Evolutionary conservation across 2,888 invertebrate species (phyloP), one percentile per base, ranked within the genome.

Genomic region (Linnaemya vulpina): DNA sequence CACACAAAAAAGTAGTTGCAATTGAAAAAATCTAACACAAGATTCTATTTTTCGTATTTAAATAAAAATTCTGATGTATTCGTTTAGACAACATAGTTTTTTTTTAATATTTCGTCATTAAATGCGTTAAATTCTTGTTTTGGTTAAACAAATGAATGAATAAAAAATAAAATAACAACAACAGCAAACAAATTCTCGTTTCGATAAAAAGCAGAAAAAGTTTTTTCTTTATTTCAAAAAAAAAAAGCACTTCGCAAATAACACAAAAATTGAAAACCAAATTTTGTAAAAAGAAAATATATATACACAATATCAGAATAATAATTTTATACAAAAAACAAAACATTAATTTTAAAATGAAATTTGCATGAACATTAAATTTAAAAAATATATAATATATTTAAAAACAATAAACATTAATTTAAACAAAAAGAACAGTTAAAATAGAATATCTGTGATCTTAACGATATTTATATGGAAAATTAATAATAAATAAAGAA

Each of bases 391-490:
- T 13, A 40, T 67, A 62, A 35, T 53, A 46, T 63, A 77, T 38
- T 49, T 51, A 20, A 1, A 62, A 17, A 70, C 77, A 73, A 67
- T 51, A 20, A 79, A 46, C 53, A 17, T 17, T 35, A 73, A 71
- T 38, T 68, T 35, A 83, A 78, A 70, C 46, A 53, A 67, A 86
- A 80, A 84, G 78, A 82, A 87, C 82, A 88, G 87, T 84, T 89
- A 88, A 91, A 90, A 92, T 91, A 92, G 91, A 90, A 92, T 92
- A 92, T 92, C 92, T 92, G 92, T 92, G 92, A 92, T 92, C 92
- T 91, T 91, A 92, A 90, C 91, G 91, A 91, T 92, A 92, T 92
- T 91, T 90, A 90, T 88, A 88, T 84, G 70, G 88, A 90, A 88
- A 88, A 88, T 49, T 30, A 43, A 86, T 81, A 87, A 87, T 84